Evolutionary conservation across 2,797 vertebrate genomes (phyloP).

Genomic region (Crenichthys baileyi): DNA sequence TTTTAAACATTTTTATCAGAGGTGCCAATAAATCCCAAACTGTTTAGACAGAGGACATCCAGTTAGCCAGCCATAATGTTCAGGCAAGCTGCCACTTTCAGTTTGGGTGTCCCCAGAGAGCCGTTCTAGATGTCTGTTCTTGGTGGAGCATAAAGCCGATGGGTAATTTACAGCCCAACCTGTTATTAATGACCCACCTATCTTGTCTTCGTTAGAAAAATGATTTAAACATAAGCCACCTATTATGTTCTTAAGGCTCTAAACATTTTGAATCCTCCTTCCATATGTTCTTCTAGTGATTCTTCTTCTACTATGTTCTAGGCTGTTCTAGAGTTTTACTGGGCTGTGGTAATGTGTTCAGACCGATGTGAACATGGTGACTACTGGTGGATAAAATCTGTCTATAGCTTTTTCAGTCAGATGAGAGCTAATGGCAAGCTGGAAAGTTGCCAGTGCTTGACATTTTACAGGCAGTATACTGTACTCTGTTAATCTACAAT

Average conservation of each 20-base stretch:
- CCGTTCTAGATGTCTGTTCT: conserved; percentile 33
- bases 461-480: conserved; percentile 56
- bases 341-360: not conserved
- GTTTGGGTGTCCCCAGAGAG: conserved; percentile 33
- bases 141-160: conserved; percentile 44
- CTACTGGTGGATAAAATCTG: conserved; percentile 47
- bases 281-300: too few relatives aligned
- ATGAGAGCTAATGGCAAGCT: conserved; percentile 37
- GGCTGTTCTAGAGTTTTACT: not conserved
- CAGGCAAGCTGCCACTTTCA: conserved; percentile 28
- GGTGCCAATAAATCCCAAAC: not conserved
- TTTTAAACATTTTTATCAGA: too few relatives aligned
- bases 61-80: conserved; percentile 12
- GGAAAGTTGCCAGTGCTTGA: conserved; percentile 34
- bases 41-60: not conserved
- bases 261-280: not conserved
- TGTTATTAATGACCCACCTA: conserved; percentile 44
- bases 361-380: conserved; percentile 33
- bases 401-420: conserved; percentile 41
- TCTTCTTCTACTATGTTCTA: not conserved
- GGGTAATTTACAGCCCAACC: conserved; percentile 65
- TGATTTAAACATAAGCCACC: conserved; percentile 19
- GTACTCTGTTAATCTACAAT: conserved; percentile 43
- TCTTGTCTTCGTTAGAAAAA: conserved; percentile 39
- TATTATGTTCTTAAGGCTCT: not conserved